A percentile compares a stretch with the other conserved stretches of the same genome.
These are phyloP conservation scores for Pterois miles DNA, from an alignment of 2,797 vertebrate genomes.

Conservation along the genomic window DNA sequence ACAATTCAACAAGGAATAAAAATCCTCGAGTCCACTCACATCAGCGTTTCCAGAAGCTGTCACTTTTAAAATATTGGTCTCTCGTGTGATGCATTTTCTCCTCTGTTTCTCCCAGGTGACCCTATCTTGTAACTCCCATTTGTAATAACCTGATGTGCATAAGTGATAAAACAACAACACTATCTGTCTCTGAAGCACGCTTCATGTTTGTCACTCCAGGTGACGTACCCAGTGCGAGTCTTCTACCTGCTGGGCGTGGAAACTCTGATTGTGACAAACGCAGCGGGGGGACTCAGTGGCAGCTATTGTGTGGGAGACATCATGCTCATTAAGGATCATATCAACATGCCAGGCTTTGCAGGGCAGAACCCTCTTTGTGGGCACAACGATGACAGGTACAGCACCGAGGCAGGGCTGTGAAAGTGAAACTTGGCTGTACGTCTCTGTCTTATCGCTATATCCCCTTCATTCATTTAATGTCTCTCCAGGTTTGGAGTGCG, in stretches of 20 bases:
- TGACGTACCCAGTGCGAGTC: slow-evolving; percentile 87
- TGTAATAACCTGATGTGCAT: background rate
- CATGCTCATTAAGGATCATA: slow-evolving; percentile 90
- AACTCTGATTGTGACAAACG: slow-evolving; percentile 88
- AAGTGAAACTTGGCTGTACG: background rate
- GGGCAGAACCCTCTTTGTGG: slow-evolving; percentile 83
- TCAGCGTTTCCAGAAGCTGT: background rate
- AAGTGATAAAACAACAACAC: background rate
- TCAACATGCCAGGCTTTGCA: slow-evolving; percentile 86
- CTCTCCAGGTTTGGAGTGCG: slow-evolving; percentile 85
- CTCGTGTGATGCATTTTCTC: background rate
- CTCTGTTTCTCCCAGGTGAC: background rate
- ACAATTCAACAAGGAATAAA: slow-evolving; percentile 8
- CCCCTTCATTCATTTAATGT: background rate
- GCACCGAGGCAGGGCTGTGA: background rate
- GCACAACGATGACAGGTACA: slow-evolving; percentile 80
- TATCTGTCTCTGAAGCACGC: slow-evolving; percentile 6
- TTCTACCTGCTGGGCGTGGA: slow-evolving; percentile 87
- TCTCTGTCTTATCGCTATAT: background rate
- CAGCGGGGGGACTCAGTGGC: slow-evolving; percentile 85
- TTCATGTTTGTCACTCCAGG: slow-evolving; percentile 67
- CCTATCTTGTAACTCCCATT: background rate
- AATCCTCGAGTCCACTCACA: background rate
- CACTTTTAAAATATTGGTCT: background rate
- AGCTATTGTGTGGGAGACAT: slow-evolving; percentile 85